Conservation (phyloP, 2,113 vertebrate species). For the Peromyscus californicus region DNA sequence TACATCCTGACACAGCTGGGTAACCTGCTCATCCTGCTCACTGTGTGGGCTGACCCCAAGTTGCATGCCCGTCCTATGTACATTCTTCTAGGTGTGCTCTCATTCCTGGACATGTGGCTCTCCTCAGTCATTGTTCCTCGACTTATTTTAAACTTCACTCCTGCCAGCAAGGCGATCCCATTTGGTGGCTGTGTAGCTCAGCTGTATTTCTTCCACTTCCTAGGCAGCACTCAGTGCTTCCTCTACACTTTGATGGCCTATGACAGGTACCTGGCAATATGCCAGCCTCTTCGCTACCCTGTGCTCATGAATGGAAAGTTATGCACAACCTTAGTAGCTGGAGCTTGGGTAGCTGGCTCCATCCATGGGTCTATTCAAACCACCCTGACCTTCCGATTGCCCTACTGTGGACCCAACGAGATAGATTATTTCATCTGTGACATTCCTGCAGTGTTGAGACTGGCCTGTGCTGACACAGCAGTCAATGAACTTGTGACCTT, state of each 20-base stretch:
- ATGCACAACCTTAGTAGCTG: conserved; percentile 71
- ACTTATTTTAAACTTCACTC: conserved; percentile 21
- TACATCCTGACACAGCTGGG: conserved; percentile 83
- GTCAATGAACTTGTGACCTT: conserved; percentile 64
- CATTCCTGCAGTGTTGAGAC: conserved; percentile 78
- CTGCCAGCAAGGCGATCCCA: background rate
- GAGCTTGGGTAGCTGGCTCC: conserved; percentile 74
- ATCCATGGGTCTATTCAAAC: conserved; percentile 61
- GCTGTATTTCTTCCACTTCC: conserved; percentile 49
- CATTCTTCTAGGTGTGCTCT: conserved; percentile 80
- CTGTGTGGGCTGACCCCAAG: conserved; percentile 63
- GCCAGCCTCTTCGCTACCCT: conserved; percentile 85
- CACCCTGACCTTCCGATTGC: conserved; percentile 71
- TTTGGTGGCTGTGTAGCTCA: conserved; percentile 57
- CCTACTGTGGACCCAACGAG: conserved; percentile 79
- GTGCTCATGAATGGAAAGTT: conserved; percentile 83
- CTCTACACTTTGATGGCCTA: conserved; percentile 90
- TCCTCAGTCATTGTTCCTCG: conserved; percentile 78
- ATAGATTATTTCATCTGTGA: conserved; percentile 80
- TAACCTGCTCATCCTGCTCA: conserved; percentile 81
- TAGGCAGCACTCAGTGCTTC: conserved; percentile 80
- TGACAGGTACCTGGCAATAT: conserved; percentile 87
- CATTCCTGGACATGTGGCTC: conserved; percentile 83
- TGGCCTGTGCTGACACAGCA: conserved; percentile 78
- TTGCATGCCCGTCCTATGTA: conserved; percentile 83